These are phyloP conservation scores for Agonum fuliginosum DNA, from an alignment of 2,888 invertebrate genomes.

Conservation along the genomic window DNA sequence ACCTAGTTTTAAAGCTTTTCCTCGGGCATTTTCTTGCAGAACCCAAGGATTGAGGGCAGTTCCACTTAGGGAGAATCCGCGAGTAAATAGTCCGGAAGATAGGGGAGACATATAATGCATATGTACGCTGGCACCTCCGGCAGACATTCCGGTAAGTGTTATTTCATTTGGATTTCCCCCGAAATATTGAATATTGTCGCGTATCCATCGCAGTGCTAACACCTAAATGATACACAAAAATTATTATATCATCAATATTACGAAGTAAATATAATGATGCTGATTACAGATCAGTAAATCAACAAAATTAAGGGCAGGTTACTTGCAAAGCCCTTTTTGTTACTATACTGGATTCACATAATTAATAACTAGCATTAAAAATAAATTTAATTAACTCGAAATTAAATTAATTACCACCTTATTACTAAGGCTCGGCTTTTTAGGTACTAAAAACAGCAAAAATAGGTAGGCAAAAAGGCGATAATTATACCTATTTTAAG, in stretches of 20 bases:
- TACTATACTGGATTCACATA: no score
- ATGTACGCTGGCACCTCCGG: conserved; percentile 83
- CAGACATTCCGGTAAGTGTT: conserved; percentile 80
- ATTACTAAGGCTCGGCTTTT: no score
- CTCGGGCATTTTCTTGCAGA: conserved; percentile 75
- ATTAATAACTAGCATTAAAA: no score
- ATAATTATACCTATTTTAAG: no score
- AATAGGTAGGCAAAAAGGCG: no score
- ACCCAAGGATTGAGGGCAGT: conserved; percentile 78
- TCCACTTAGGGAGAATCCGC: conserved; percentile 83
- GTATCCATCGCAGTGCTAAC: conserved; percentile 80
- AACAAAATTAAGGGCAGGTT: no score
- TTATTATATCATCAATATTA: neutral
- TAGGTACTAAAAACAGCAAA: no score
- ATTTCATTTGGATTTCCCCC: conserved; percentile 81
- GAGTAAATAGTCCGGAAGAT: conserved; percentile 77
- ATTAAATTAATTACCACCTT: no score
- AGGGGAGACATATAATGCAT: conserved; percentile 80
- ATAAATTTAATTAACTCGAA: no score
- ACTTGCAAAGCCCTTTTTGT: no score
- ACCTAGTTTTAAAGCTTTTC: conserved; percentile 79
- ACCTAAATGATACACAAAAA: conserved; percentile 41
- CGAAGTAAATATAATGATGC: no score
- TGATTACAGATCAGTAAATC: no score
- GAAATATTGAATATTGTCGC: conserved; percentile 79